These are phyloP conservation scores for Acanthaster planci DNA, from an alignment of 35 echinoderm and acorn worm genomes.

Conservation along the genomic window DNA sequence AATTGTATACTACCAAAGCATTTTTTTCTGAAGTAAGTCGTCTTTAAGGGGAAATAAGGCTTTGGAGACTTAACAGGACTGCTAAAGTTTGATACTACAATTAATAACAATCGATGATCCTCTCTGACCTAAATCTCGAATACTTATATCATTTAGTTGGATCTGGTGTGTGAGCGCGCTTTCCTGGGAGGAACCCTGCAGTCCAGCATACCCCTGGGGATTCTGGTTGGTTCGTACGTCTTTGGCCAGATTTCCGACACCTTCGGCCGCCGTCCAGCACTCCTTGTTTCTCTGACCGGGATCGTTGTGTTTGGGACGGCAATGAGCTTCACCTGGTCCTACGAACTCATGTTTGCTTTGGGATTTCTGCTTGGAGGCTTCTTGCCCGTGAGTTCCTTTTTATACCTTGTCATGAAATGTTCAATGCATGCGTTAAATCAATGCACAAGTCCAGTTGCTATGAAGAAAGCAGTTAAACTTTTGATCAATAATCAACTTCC, in stretches of 20 bases:
- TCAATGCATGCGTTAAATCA: too few relatives aligned
- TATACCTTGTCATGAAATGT: too few relatives aligned
- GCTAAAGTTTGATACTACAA: too few relatives aligned
- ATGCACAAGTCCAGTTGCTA: too few relatives aligned
- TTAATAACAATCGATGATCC: too few relatives aligned
- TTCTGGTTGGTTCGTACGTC: slow-evolving; percentile 76
- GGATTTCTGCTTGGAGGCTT: slow-evolving; percentile 87
- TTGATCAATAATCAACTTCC: too few relatives aligned
- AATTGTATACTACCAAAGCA: too few relatives aligned
- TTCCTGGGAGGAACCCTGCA: slow-evolving; percentile 50
- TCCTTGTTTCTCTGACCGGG: slow-evolving; percentile 46
- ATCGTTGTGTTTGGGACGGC: slow-evolving; percentile 64
- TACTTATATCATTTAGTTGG: slow-evolving; percentile 41
- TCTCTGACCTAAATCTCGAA: too few relatives aligned
- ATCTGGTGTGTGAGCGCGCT: slow-evolving; percentile 67
- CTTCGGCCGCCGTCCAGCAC: slow-evolving; percentile 70
- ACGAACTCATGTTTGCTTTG: slow-evolving; percentile 57
- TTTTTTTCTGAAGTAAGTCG: too few relatives aligned
- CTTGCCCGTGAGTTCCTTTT: slow-evolving; percentile 74
- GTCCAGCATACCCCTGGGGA: slow-evolving; percentile 74
- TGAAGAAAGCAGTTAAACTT: too few relatives aligned
- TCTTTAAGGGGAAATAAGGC: too few relatives aligned
- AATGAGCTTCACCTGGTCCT: slow-evolving; percentile 55
- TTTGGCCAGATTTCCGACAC: slow-evolving; percentile 85
- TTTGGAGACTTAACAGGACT: too few relatives aligned